Conservation (phyloP, 2,797 vertebrate genomes). For the Pseudochirops corinnae region DNA sequence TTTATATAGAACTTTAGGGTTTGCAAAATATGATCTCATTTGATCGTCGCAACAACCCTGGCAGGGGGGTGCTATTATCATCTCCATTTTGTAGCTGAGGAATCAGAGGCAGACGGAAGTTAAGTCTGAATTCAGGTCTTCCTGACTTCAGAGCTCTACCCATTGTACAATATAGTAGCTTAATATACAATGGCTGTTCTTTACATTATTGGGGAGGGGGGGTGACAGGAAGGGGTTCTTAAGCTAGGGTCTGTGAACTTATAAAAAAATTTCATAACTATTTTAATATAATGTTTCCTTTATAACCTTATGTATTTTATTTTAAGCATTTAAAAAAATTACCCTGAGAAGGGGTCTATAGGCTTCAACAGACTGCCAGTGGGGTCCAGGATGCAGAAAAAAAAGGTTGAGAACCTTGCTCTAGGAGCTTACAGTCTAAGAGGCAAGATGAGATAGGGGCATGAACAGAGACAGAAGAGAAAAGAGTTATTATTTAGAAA, state of each 20-base stretch:
- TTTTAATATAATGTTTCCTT: background rate
- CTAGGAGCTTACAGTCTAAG: background rate
- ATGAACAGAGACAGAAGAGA: slow-evolving; percentile 3
- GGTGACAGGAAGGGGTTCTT: background rate
- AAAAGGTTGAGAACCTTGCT: background rate
- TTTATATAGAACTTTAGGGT: background rate
- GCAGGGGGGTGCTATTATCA: background rate
- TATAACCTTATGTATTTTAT: background rate
- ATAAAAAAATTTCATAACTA: background rate
- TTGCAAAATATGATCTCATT: background rate
- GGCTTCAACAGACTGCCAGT: background rate
- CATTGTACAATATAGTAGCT: background rate
- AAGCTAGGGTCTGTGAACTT: background rate
- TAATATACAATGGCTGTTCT: background rate
- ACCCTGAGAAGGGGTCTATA: background rate
- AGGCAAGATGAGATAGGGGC: background rate
- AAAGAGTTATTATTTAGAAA: slow-evolving; percentile 55
- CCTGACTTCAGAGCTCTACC: background rate
- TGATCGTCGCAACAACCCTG: background rate
- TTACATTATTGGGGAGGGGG: background rate
- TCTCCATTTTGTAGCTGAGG: background rate
- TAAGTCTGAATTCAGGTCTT: background rate
- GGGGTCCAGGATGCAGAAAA: background rate
- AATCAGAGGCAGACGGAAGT: background rate
- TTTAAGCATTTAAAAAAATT: background rate